These are phyloP conservation scores for Physocephala rufipes DNA, from an alignment of 2,888 invertebrate species.

Conservation along the genomic window DNA sequence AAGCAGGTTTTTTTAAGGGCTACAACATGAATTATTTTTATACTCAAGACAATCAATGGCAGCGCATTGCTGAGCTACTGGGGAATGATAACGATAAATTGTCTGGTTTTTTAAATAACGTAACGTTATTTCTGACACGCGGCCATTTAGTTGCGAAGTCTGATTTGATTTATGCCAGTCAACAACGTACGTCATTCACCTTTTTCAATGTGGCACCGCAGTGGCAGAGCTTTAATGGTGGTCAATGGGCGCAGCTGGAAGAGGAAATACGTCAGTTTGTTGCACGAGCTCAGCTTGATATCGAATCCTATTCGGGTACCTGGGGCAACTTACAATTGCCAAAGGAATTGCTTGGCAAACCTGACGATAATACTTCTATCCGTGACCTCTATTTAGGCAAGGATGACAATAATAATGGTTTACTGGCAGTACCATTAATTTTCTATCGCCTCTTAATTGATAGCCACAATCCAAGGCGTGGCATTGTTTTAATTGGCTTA, in stretches of 20 bases:
- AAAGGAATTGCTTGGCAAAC: background rate
- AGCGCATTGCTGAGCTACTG: constrained; percentile 56
- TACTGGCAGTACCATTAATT: constrained; percentile 68
- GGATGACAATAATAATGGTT: constrained; percentile 55
- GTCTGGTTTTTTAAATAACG: constrained; percentile 49
- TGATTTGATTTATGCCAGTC: constrained; percentile 68
- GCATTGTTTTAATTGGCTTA: constrained; percentile 68
- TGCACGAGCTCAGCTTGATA: constrained; percentile 52
- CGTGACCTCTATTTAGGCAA: constrained; percentile 57
- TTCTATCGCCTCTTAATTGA: constrained; percentile 71
- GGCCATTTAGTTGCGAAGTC: constrained; percentile 69
- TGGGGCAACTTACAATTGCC: constrained; percentile 68
- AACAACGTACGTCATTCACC: constrained; percentile 68
- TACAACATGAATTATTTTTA: constrained; percentile 59
- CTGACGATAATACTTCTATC: background rate
- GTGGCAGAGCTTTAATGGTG: constrained; percentile 70
- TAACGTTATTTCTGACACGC: constrained; percentile 62
- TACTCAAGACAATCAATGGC: constrained; percentile 57
- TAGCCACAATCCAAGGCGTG: constrained; percentile 54
- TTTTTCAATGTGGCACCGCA: constrained; percentile 70
- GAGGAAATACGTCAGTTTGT: constrained; percentile 66
- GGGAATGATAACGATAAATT: constrained; percentile 45
- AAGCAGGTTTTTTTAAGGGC: constrained; percentile 59
- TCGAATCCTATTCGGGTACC: constrained; percentile 69
- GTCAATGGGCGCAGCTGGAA: constrained; percentile 70